Conservation (phyloP, 1,140 invertebrate genomes). For the Paracyclopina nana region DNA sequence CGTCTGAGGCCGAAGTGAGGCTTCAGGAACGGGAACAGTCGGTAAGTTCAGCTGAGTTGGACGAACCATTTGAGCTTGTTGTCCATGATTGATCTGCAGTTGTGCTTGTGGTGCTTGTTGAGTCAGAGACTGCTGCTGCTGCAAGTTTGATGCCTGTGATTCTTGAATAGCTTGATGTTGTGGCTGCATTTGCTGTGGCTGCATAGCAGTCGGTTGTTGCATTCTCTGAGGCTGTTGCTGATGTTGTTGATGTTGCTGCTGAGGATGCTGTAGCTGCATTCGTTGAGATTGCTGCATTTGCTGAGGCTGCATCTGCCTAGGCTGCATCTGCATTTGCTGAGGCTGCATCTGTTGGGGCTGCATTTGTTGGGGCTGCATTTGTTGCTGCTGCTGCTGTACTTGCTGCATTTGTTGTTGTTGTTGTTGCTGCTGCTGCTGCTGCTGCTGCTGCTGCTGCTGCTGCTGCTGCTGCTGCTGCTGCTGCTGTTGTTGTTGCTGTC, state of each 20-base stretch:
- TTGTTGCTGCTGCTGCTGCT: slow-evolving; percentile 24
- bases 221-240: slow-evolving; percentile 10
- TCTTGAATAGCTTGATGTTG: not conserved
- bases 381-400: slow-evolving; percentile 18
- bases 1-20: slow-evolving; percentile 18
- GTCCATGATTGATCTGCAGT: not conserved
- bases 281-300: slow-evolving; percentile 21
- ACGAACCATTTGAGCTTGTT: no score
- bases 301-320: slow-evolving; percentile 20
- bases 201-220: slow-evolving; percentile 15
- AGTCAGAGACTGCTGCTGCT: slow-evolving; percentile 3
- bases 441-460: slow-evolving; percentile 30
- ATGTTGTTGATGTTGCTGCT: slow-evolving; percentile 20
- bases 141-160: no score
- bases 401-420: slow-evolving; percentile 24
- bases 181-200: slow-evolving; percentile 15
- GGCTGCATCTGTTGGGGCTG: slow-evolving; percentile 27
- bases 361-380: slow-evolving; percentile 28
- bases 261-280: slow-evolving; percentile 20
- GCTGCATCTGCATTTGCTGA: slow-evolving; percentile 18
- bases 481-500: slow-evolving; percentile 16
- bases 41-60: slow-evolving; percentile 18
- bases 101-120: slow-evolving; percentile 7
- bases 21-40: slow-evolving; percentile 18
- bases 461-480: slow-evolving; percentile 23